phyloP scores from a whole-genome alignment of 2,888 invertebrate genomes.

The Amiota minor region DNA sequence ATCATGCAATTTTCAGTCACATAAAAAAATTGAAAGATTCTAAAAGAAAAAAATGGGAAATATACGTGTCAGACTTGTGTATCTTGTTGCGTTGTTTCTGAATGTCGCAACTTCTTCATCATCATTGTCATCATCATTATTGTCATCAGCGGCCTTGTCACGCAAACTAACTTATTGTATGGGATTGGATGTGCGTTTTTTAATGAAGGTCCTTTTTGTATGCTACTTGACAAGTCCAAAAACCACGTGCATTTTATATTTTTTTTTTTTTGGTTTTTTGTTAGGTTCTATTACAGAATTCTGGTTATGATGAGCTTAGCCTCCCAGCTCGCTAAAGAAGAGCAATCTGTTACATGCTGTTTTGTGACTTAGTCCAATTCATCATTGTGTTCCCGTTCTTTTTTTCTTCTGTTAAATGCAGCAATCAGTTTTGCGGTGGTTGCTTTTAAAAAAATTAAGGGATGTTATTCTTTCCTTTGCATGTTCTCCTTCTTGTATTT shows the following conservation, averaged over 20 bases:
- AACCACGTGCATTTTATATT: no score
- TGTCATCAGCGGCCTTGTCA: neutral
- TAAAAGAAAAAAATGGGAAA: slow-evolving; percentile 11
- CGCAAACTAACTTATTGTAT: neutral
- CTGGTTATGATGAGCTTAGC: no score
- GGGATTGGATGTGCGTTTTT: neutral
- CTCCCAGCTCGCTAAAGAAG: no score
- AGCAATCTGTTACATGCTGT: slow-evolving; percentile 58
- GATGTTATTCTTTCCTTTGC: slow-evolving; percentile 25
- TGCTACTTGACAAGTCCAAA: no score
- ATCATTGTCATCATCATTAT: slow-evolving; percentile 21
- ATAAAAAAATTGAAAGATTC: slow-evolving; percentile 59
- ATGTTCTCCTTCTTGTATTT: no score
- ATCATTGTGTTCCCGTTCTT: neutral
- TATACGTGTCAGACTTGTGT: slow-evolving; percentile 45
- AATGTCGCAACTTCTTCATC: slow-evolving; percentile 44
- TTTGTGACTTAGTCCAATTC: slow-evolving; percentile 26
- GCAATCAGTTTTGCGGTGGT: slow-evolving; percentile 13
- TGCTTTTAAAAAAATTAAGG: slow-evolving; percentile 18
- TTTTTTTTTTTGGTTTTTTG: no score
- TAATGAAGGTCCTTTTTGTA: neutral
- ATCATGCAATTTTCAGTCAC: slow-evolving; percentile 73
- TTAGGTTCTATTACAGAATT: no score
- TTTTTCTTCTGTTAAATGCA: neutral
- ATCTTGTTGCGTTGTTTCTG: slow-evolving; percentile 17